Evolutionary conservation across 2,113 vertebrate species (phyloP), one percentile per base, ranked within the genome.

Genomic region (Uropsilus gracilis): DNA sequence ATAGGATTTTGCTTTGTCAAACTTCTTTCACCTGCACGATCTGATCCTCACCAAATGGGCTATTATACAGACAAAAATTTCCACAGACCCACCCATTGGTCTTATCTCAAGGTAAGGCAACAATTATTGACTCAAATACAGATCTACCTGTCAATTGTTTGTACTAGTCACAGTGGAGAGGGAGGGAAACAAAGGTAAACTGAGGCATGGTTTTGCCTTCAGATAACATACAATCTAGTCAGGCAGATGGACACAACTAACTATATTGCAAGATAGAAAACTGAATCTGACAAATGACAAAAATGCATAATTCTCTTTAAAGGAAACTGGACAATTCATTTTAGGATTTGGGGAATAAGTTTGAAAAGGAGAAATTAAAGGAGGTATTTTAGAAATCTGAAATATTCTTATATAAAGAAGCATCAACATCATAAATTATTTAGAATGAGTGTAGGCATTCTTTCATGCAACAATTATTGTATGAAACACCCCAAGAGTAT

Each of bases 371-470:
- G 55, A 91, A 44, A 12, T 6, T 24, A 57, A 78, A 95, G 13
- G 11, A 86, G 32, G 90, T 22, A 2, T 75, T 92, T 96, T 83
- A 80, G 53, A 93, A 89, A 84, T 34, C 2, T 81, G 57, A 85
- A 89, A 95, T 73, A 86, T 22, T 95, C 94, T 88, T 84, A 75
- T 28, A 55, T 5, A 55, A 80, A 48, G 28, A 86, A 69, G 37
- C 17, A 32, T 84, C 69, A 53, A 34, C 4, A 26, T 59, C 64
- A 94, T 34, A 46, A 64, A 42, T 66, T 94, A 92, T 88, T 85
- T 78, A 48, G 10, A 81, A 42, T 37, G n/a, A 71, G 12, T 34
- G 2, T 83, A 82, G 73, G 9, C 46, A 73, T 77, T 95, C 34
- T 83, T n/a, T 75, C 69, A 87, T 18, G 24, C 16, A 77, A 39